Evolutionary conservation across 2,888 invertebrate species (phyloP).

Genomic region (Idaea dimidiata): DNA sequence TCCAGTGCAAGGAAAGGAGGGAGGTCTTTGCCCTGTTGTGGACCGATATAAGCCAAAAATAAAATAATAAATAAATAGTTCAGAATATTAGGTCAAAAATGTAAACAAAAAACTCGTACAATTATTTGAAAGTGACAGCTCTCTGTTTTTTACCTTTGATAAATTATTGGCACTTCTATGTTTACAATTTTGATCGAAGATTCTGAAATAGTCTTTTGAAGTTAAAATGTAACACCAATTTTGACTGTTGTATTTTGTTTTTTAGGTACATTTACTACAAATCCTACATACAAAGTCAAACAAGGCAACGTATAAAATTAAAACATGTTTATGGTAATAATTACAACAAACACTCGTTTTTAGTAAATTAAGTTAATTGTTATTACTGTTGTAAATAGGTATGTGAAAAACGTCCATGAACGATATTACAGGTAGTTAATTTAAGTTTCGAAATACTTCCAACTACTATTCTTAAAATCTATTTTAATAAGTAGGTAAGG

Average conservation of each 20-base stretch:
- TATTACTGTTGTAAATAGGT: constrained; percentile 17
- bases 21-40: no score
- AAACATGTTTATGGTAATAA: constrained; percentile 14
- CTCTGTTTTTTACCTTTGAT: no score
- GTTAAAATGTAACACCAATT: neutral
- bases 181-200: no score
- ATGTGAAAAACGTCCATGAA: constrained; percentile 5
- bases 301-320: neutral
- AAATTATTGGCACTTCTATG: no score
- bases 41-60: no score
- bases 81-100: no score
- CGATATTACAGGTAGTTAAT: constrained; percentile 7
- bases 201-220: neutral
- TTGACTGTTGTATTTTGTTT: neutral
- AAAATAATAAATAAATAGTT: no score
- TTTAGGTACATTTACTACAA: neutral
- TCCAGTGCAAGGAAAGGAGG: no score
- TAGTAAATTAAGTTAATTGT: constrained; percentile 20
- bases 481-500: constrained; percentile 5
- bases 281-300: neutral
- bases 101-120: no score
- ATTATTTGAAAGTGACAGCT: no score
- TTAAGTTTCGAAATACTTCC: constrained; percentile 17
- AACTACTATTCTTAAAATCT: constrained; percentile 14
- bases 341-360: constrained; percentile 13